Evolutionary conservation across 2,797 vertebrate species (phyloP).

Genomic region (Neoniphon sammara): DNA sequence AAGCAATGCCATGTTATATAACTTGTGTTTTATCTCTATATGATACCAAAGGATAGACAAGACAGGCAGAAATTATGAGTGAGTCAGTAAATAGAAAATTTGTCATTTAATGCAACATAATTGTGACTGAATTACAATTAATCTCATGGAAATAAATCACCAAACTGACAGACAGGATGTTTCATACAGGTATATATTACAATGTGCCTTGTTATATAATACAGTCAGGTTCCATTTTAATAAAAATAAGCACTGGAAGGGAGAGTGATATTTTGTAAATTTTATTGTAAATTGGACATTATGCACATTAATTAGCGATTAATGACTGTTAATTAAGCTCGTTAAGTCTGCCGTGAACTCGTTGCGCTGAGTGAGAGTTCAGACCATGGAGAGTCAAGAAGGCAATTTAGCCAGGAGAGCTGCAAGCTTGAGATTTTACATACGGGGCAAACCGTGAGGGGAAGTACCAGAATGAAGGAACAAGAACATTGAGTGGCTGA

Average conservation of each 20-base stretch:
- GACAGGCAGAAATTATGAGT: constrained; percentile 61
- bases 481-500: constrained; percentile 63
- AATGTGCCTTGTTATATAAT: constrained; percentile 93
- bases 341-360: constrained; percentile 67
- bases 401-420: constrained; percentile 63
- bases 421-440: constrained; percentile 48
- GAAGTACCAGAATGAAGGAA: constrained; percentile 68
- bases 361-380: constrained; percentile 48
- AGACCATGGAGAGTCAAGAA: constrained; percentile 59
- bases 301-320: constrained; percentile 86
- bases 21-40: neutral
- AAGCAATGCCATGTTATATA: neutral
- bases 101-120: constrained; percentile 92
- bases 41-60: neutral
- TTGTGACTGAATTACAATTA: constrained; percentile 93
- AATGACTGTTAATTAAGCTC: constrained; percentile 77
- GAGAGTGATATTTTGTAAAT: constrained; percentile 81
- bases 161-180: constrained; percentile 90
- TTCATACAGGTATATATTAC: constrained; percentile 96
- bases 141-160: constrained; percentile 89
- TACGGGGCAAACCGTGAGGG: constrained; percentile 52
- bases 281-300: constrained; percentile 88
- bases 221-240: constrained; percentile 88
- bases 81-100: constrained; percentile 92
- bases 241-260: constrained; percentile 88